Base-by-base conservation (phyloP, 2,888 invertebrate species). In the Volucella bombylans region DNA sequence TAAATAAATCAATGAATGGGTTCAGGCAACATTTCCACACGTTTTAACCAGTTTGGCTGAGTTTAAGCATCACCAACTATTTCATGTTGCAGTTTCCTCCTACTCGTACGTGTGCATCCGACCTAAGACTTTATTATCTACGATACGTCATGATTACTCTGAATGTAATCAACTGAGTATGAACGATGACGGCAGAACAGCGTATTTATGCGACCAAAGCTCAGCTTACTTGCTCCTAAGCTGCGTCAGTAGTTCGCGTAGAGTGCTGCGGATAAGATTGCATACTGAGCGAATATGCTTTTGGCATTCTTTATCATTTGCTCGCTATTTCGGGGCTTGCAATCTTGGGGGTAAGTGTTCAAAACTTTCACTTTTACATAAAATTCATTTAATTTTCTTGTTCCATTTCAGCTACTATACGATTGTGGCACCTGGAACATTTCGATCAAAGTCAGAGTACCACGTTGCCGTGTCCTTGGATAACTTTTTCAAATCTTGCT, bases 401-500 rank as follows among this genome's bases (percentile, higher is more conserved):
- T 31, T 31, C 31, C n/a, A 15, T 74, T 64, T 10, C 54, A 79
- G 83, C 14, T 15, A 39, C 39, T 85, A 69, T 54, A 74, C 69
- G 10, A 59, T 80, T 43, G 71, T 80, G 8, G 72, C 64, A 14
- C 72, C 81, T 8, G 73, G 73, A 47, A 69, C 57, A n/a, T 18
- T 82, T 1, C 67, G 82, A 9, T 72, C 79, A 1, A 50, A 62
- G 8, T 68, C 72, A 2, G 12, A 64, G 0, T 68, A 62, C 9
- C 62, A 79, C 10, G 45, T 78, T 4, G 61, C 82, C 0, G 18
- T 82, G 2, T 23, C 73, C 1, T 4, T 82, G n/a, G 62, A 50
- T 57, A 57, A 97, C 89, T 96, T 95, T 88, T 31, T 8, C 12
- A 23, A 67, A 18, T 39, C 71, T 2, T 65, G 65, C 10, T 61